phyloP scores from a whole-genome alignment of 2,113 vertebrate species.

The Sceloporus undulatus region DNA sequence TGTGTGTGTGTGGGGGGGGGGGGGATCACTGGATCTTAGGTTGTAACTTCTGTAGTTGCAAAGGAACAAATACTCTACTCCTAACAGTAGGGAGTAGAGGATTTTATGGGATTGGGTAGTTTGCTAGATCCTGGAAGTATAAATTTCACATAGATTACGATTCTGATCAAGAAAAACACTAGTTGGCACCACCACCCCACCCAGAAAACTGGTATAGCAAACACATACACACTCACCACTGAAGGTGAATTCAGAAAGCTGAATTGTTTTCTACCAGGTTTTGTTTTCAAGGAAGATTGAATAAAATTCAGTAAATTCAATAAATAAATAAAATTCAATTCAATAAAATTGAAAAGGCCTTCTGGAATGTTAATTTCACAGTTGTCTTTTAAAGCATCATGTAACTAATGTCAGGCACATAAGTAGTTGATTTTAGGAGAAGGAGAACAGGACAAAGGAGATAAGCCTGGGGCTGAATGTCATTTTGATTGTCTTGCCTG shows the following conservation, averaged over 20 bases:
- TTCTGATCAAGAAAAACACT: not conserved
- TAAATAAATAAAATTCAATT: too few relatives aligned
- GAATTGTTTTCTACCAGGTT: not conserved
- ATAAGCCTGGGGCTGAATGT: not conserved
- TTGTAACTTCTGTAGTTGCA: not conserved
- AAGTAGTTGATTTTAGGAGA: not conserved
- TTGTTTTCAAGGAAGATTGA: not conserved
- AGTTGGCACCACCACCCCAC: too few relatives aligned
- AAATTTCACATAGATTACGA: not conserved
- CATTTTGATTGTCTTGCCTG: slow-evolving; percentile 15
- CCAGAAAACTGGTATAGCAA: not conserved
- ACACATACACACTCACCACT: not conserved
- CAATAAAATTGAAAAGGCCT: not conserved
- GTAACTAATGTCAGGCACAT: not conserved
- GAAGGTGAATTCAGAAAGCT: too few relatives aligned
- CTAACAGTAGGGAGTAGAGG: not conserved
- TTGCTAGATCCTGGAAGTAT: not conserved
- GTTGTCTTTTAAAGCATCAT: not conserved
- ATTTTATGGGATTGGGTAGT: not conserved
- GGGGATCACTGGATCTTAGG: not conserved
- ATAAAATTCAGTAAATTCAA: too few relatives aligned
- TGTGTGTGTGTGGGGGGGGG: not conserved
- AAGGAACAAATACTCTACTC: not conserved
- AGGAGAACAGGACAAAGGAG: not conserved
- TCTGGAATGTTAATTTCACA: not conserved